These are phyloP conservation scores for Ennomos quercinarius DNA, from an alignment of 2,888 invertebrate species.

Conservation along the genomic window DNA sequence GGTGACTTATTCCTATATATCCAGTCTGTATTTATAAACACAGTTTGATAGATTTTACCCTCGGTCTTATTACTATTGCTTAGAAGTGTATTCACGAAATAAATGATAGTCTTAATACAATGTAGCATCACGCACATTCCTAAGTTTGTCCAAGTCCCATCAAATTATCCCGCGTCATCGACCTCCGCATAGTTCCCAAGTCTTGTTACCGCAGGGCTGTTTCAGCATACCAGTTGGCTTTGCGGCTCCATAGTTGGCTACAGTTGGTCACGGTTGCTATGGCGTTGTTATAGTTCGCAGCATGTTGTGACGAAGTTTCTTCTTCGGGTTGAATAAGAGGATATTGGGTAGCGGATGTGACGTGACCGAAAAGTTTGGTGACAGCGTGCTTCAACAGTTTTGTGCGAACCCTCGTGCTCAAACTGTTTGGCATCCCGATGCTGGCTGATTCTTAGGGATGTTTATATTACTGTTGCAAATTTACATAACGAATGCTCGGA, in stretches of 20 bases:
- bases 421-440: too few relatives aligned
- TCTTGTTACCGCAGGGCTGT: constrained; percentile 24
- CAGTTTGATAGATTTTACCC: too few relatives aligned
- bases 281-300: constrained; percentile 7
- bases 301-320: constrained; percentile 28
- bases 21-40: too few relatives aligned
- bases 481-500: too few relatives aligned
- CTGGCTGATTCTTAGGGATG: too few relatives aligned
- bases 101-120: too few relatives aligned
- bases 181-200: constrained; percentile 19
- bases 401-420: too few relatives aligned
- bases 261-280: constrained; percentile 21
- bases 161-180: constrained; percentile 18
- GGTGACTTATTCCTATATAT: too few relatives aligned
- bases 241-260: constrained; percentile 17
- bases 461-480: too few relatives aligned
- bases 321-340: constrained; percentile 13
- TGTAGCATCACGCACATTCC: constrained; percentile 4
- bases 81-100: too few relatives aligned
- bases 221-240: constrained; percentile 14
- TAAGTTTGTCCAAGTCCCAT: constrained; percentile 10
- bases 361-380: constrained; percentile 22
- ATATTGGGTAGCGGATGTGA: constrained; percentile 21
- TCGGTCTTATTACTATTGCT: too few relatives aligned
- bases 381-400: neutral